Evolutionary conservation across 2,113 vertebrate species (phyloP), one percentile per base, ranked within the genome.

Genomic region (Paratilapia polleni): DNA sequence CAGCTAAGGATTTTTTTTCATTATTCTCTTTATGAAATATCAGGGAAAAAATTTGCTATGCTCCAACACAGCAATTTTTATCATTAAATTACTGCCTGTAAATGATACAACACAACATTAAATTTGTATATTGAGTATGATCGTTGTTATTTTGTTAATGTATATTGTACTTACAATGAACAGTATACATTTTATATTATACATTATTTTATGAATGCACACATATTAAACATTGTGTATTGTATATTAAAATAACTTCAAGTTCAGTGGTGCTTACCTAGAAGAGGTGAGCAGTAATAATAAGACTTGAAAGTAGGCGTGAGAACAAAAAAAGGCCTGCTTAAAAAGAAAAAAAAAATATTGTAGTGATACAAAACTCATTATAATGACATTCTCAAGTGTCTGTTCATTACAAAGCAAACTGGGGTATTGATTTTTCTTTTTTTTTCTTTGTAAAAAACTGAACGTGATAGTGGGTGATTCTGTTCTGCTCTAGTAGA

Each of bases 61-160:
- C n/a, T n/a, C n/a, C n/a, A n/a, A n/a, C n/a, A n/a, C n/a, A n/a
- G n/a, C n/a, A n/a, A 31, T 31, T 31, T 31, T 31, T 31, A 31
- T 31, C 28, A 66, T 2, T 41, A 66, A 24, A 17, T 24, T 2
- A 2, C n/a, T 43, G n/a, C 14, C 36, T 24, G 38, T 66, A 6
- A 43, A 24, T 26, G 13, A 5, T 31, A 66, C 34, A 31, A 4
- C 28, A 31, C 28, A 31, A 31, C 28, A 14, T 24, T 24, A 24
- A 9, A n/a, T 41, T 36, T 24, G 13, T 0, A 64, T 11, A 63
- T 8, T 63, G 28, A 31, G 28, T 2, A 1, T 14, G 0, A 14
- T 14, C 34, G 38, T 14, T 14, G 2, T 12, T 43, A 43, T 14
- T 43, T 43, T 43, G 12, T 22, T 19, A 19, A 19, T 52, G 49